These are phyloP conservation scores for Protophormia terraenovae DNA, from an alignment of 2,888 invertebrate species.

Conservation along the genomic window DNA sequence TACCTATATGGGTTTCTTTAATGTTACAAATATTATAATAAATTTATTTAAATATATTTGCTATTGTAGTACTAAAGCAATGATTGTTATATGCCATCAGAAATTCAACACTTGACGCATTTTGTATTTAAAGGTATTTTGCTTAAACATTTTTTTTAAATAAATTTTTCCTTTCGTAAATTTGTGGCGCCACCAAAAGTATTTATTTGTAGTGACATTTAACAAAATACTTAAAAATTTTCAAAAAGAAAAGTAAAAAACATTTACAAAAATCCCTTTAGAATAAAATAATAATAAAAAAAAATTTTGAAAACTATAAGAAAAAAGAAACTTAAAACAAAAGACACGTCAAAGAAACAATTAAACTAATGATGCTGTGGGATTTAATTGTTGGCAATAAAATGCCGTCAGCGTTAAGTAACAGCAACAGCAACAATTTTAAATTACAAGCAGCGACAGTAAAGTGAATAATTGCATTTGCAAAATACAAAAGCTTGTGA, in stretches of 20 bases:
- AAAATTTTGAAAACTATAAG: not conserved
- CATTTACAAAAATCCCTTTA: conserved; percentile 8
- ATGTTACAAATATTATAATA: not conserved
- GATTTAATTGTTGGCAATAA: conserved; percentile 57
- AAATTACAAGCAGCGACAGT: not conserved
- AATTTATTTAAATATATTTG: not conserved
- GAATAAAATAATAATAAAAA: not conserved
- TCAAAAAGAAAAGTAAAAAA: not conserved
- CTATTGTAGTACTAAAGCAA: too few relatives aligned
- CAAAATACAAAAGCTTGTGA: not conserved
- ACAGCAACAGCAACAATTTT: not conserved
- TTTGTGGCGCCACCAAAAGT: conserved; percentile 44
- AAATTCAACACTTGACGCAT: not conserved
- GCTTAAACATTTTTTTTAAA: not conserved
- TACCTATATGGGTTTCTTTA: too few relatives aligned
- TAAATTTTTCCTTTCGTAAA: not conserved
- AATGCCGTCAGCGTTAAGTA: conserved; percentile 19
- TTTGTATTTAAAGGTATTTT: not conserved
- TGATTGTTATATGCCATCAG: not conserved
- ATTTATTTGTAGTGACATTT: conserved; percentile 48
- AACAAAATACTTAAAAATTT: conserved; percentile 36
- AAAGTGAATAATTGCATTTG: conserved; percentile 21
- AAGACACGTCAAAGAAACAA: conserved; percentile 30
- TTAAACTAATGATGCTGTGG: conserved; percentile 56
- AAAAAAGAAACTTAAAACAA: not conserved